phyloP scores from a whole-genome alignment of 1,140 invertebrate species.

The Ceratitis capitata region DNA sequence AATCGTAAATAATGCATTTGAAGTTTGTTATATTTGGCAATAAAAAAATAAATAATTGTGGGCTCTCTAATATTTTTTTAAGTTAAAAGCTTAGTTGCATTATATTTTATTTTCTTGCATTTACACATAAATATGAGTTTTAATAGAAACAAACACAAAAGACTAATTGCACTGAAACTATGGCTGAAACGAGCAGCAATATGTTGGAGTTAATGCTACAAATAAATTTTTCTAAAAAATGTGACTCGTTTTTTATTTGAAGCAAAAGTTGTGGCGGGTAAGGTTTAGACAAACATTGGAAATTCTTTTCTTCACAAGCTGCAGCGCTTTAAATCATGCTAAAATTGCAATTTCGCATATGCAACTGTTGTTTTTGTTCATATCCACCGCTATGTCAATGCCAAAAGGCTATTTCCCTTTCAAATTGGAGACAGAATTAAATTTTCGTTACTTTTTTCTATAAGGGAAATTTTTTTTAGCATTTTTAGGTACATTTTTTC shows the following conservation, averaged over 20 bases:
- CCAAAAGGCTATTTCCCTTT: not conserved
- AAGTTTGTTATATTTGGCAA: not conserved
- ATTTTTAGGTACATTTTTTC: too few relatives aligned
- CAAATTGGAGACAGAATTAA: not conserved
- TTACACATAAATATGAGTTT: not conserved
- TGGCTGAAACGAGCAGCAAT: not conserved
- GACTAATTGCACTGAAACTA: not conserved
- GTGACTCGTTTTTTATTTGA: not conserved
- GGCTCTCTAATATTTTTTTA: not conserved
- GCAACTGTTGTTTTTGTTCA: not conserved
- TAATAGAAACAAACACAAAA: not conserved
- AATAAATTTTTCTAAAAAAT: constrained; percentile 8
- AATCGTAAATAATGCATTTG: not conserved
- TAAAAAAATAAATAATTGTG: not conserved
- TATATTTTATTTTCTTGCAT: not conserved
- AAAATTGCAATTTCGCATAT: too few relatives aligned
- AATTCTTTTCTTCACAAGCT: too few relatives aligned
- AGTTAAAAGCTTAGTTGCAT: not conserved
- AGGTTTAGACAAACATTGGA: too few relatives aligned
- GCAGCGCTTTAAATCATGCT: too few relatives aligned
- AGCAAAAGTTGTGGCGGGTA: not conserved
- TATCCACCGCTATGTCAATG: not conserved
- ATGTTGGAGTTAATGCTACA: not conserved
- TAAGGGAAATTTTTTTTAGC: too few relatives aligned
- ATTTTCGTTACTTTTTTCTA: not conserved